Conservation (phyloP, 2,797 vertebrate genomes). For the Diplodus sargus region DNA sequence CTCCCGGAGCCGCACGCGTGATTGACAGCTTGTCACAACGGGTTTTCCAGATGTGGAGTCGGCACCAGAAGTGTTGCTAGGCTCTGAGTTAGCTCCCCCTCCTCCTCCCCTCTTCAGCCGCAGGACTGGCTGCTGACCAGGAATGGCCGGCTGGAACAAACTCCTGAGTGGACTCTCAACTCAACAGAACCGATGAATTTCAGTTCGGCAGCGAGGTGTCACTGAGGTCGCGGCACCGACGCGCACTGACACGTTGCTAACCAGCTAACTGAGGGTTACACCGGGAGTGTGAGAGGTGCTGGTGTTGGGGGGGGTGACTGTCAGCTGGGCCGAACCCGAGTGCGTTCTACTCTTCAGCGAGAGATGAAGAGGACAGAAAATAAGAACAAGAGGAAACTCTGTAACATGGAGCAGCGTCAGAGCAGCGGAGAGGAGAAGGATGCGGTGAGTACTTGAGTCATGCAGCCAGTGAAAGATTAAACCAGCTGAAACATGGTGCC, state of each 20-base stretch:
- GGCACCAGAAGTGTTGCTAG: background rate
- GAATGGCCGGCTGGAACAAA: slow-evolving; percentile 31
- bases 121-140: slow-evolving; percentile 5
- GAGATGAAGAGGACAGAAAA: slow-evolving; percentile 81
- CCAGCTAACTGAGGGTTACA: slow-evolving; percentile 9
- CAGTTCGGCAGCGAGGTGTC: slow-evolving; percentile 13
- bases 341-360: background rate
- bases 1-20: background rate
- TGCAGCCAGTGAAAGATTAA: too few species aligned
- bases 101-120: background rate
- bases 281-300: too few species aligned
- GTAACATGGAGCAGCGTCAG: slow-evolving; percentile 73
- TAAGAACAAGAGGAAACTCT: slow-evolving; percentile 81
- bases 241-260: slow-evolving; percentile 14
- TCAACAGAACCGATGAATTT: slow-evolving; percentile 7
- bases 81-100: background rate
- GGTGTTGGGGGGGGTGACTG: background rate
- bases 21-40: slow-evolving; percentile 53
- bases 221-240: slow-evolving; percentile 17
- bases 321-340: too few species aligned
- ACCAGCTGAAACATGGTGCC: background rate
- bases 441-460: slow-evolving; percentile 76
- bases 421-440: slow-evolving; percentile 71
- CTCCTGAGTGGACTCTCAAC: background rate
- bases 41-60: slow-evolving; percentile 59